These are phyloP conservation scores for Hydrophis major DNA, from an alignment of 2,797 vertebrate genomes.

Conservation along the genomic window DNA sequence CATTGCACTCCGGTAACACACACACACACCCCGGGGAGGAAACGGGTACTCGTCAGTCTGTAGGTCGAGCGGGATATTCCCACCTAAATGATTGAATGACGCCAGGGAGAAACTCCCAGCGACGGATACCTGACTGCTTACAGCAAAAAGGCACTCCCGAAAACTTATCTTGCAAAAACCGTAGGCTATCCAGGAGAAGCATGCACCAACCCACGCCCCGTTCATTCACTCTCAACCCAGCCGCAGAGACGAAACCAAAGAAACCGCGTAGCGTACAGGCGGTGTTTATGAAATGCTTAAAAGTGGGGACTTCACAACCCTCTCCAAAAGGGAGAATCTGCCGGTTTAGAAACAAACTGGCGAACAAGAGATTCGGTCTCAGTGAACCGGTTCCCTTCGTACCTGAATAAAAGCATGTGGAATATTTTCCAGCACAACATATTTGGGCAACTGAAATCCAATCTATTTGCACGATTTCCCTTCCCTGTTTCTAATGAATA, in stretches of 20 bases:
- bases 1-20: no score
- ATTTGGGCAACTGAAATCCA: no score
- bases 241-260: not conserved
- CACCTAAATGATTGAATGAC: no score
- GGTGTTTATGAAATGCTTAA: not conserved
- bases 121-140: not conserved
- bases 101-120: not conserved
- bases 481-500: not conserved
- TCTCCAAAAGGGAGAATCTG: not conserved
- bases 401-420: not conserved
- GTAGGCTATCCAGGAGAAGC: not conserved
- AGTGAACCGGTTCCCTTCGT: not conserved
- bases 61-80: not conserved
- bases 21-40: not conserved
- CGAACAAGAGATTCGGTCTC: not conserved
- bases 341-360: not conserved
- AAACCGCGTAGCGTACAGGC: no score
- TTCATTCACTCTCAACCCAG: not conserved
- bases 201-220: no score
- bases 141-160: not conserved
- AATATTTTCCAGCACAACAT: not conserved
- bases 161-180: not conserved
- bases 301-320: not conserved
- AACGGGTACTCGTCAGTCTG: not conserved
- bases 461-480: not conserved